Evolutionary conservation across 1,140 invertebrate species (phyloP), one percentile per base, ranked within the genome.

Genomic region (Tribolium madens): DNA sequence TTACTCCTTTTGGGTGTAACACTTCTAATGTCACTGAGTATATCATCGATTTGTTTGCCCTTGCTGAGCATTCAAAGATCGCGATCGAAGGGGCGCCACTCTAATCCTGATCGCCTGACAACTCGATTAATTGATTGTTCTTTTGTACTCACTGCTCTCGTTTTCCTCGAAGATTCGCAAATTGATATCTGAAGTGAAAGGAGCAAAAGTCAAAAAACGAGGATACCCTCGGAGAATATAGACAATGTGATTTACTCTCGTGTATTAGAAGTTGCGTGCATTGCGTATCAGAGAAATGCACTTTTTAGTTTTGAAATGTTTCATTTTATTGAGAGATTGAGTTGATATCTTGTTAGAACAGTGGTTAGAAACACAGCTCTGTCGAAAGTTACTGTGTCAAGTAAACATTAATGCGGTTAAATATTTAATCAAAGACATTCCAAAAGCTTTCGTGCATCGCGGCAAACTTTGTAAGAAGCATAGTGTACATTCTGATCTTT

Each of bases 41-140:
- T n/a, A 64, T 64, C 57, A 33, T 64, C 57, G 57, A 64, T 64
- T 64, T 64, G 57, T 64, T 64, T 31, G 21, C 57, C 26, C 57
- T 13, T 31, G 53, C 53, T 21, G 53, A 60, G 18, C 53, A 26
- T 33, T 31, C 21, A 33, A 64, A 64, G 57, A 64, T 33, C 57
- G 12, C 31, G 17, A 21, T 60, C 53, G 18, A 26, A 15, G 53
- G 53, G 53, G 53, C 57, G 26, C 26, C 26, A 31, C 26, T 31
- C 57, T 42, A 64, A 64, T 64, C 57, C 57, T 33, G 26, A 64
- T 33, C 57, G 57, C 52, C 52, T 18, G 57, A 64, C 57, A 64
- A 31, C 31, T 64, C 57, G 57, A 42, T 64, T 64, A 64, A 64
- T 64, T 64, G 57, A 64, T 64, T 64, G 57, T 64, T 64, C 57